Conservation (phyloP, 2,113 vertebrate genomes). For the Pipa parva region DNA sequence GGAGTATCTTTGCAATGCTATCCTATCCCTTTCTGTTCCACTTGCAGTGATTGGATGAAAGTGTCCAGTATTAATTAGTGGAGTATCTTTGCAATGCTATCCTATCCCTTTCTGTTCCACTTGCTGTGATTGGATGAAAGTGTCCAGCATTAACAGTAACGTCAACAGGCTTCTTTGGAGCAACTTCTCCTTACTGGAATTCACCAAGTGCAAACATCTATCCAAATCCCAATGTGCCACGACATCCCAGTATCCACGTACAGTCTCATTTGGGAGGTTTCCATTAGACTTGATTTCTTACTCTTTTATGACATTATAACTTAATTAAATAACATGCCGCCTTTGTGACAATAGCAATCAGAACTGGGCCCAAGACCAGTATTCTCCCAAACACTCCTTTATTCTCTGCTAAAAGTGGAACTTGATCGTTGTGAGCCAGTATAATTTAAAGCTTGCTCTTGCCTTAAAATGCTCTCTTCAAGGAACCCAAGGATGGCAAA, state of each 20-base stretch:
- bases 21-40: too few species aligned
- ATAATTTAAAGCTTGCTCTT: constrained; percentile 31
- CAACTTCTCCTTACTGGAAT: constrained; percentile 93
- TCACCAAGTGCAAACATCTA: constrained; percentile 89
- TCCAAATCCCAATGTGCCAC: constrained; percentile 86
- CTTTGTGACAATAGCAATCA: constrained; percentile 49
- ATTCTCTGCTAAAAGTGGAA: constrained; percentile 57
- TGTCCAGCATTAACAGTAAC: too few species aligned
- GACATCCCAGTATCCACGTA: constrained; percentile 90
- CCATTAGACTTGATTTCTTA: constrained; percentile 72
- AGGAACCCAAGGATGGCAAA: too few species aligned
- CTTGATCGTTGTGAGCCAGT: constrained; percentile 66
- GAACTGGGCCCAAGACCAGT: constrained; percentile 58
- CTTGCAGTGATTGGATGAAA: too few species aligned
- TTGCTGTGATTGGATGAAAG: too few species aligned
- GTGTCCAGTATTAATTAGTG: too few species aligned
- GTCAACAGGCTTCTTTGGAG: constrained; percentile 94
- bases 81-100: too few species aligned
- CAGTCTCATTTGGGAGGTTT: constrained; percentile 94
- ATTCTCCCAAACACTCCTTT: constrained; percentile 50
- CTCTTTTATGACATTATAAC: constrained; percentile 49
- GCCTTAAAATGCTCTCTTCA: constrained; percentile 30
- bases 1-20: too few species aligned
- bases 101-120: too few species aligned
- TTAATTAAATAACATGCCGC: constrained; percentile 49